Evolutionary conservation across 2,113 vertebrate species (phyloP).

Genomic region (Caretta caretta): DNA sequence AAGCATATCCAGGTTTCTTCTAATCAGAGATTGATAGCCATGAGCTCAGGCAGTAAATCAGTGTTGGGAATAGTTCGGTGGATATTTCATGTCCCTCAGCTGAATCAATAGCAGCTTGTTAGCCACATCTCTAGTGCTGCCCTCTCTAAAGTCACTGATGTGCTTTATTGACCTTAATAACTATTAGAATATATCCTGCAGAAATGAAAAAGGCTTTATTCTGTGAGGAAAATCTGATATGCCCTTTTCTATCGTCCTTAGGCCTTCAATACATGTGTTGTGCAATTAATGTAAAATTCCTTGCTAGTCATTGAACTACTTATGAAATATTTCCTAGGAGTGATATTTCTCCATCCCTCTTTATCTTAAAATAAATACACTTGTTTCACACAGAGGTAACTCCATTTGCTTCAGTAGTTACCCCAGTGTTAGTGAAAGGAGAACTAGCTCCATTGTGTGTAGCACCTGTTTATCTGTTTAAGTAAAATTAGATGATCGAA

Average conservation of each 20-base stretch:
- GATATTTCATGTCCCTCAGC: slow-evolving; percentile 5
- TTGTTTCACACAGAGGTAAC: not conserved
- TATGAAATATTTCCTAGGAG: not conserved
- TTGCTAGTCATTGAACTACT: not conserved
- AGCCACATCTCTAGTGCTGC: slow-evolving; percentile 11
- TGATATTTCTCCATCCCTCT: not conserved
- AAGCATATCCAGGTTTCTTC: not conserved
- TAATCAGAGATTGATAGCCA: not conserved
- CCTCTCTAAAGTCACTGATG: not conserved
- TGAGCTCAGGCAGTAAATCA: slow-evolving; percentile 25
- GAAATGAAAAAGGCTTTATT: not conserved
- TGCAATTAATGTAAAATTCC: not conserved
- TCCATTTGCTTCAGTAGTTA: no score
- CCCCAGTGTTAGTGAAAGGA: not conserved
- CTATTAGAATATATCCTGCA: slow-evolving; percentile 39
- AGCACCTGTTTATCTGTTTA: not conserved
- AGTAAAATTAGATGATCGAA: not conserved
- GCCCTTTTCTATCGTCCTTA: not conserved
- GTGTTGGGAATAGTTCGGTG: slow-evolving; percentile 19
- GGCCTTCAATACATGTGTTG: not conserved
- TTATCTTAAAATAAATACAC: not conserved
- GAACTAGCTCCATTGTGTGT: accelerated
- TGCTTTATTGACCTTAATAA: slow-evolving; percentile 53
- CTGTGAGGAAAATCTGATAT: slow-evolving; percentile 39
- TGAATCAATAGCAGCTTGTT: slow-evolving; percentile 57